Percentiles rank a stretch among this genome's conserved stretches.
These are phyloP conservation scores for Semaprochilodus insignis DNA, from an alignment of 2,797 vertebrate genomes.

Conservation along the genomic window DNA sequence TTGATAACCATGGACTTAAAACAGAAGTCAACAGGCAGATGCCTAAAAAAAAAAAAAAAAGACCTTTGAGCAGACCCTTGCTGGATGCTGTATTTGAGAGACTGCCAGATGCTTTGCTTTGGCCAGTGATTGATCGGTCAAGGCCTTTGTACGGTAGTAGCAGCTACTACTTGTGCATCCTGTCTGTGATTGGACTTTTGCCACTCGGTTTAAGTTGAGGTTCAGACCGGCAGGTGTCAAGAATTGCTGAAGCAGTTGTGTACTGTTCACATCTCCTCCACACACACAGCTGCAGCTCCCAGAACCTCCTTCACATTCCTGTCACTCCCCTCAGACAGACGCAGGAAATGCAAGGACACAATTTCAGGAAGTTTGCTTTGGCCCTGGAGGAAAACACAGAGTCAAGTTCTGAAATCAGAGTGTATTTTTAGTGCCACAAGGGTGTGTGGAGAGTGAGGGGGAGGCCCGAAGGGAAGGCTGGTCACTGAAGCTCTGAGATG, in stretches of 20 bases:
- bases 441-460: constrained; percentile 27
- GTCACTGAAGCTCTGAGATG: constrained; percentile 51
- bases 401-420: constrained; percentile 60
- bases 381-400: constrained; percentile 67
- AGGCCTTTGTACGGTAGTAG: background rate
- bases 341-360: constrained; percentile 76
- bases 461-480: constrained; percentile 46
- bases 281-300: constrained; percentile 54
- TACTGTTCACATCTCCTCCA: constrained; percentile 37
- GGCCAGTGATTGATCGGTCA: background rate
- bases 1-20: no score
- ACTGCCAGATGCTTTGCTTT: background rate
- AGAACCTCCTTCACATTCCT: constrained; percentile 60
- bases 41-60: background rate
- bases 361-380: constrained; percentile 85
- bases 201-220: background rate
- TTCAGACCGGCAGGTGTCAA: background rate
- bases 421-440: constrained; percentile 74
- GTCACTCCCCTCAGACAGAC: constrained; percentile 64
- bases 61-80: background rate
- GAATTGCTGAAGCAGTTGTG: constrained; percentile 21
- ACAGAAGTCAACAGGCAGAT: no score
- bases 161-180: background rate
- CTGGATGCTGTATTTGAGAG: background rate
- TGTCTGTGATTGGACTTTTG: background rate